phyloP scores from a whole-genome alignment of 2,113 vertebrate genomes.

The Donacobius atricapilla region DNA sequence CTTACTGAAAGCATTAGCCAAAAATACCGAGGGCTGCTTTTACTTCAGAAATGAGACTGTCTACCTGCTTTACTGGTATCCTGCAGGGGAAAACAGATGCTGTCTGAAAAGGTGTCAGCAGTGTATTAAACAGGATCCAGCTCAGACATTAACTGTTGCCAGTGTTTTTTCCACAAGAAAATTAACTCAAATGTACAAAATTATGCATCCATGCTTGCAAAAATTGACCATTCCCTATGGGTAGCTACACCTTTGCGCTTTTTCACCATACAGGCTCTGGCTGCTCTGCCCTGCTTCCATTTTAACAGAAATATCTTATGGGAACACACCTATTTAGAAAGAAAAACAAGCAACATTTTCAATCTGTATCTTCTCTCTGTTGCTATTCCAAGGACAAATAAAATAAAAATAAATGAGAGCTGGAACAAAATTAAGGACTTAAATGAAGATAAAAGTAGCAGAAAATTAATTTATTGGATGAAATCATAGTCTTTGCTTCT shows the following conservation, averaged over 20 bases:
- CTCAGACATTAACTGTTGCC: constrained; percentile 29
- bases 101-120: constrained; percentile 55
- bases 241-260: background rate
- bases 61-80: constrained; percentile 54
- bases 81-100: constrained; percentile 64
- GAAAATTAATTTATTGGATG: background rate
- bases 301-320: background rate
- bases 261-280: background rate
- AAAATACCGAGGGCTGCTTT: background rate
- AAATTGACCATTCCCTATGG: background rate
- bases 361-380: background rate
- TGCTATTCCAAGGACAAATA: background rate
- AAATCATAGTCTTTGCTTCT: background rate
- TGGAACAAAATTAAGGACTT: background rate
- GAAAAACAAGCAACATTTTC: background rate
- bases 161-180: background rate
- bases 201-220: background rate
- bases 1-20: background rate
- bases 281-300: background rate
- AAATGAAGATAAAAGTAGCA: background rate
- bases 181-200: constrained; percentile 16
- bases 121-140: constrained; percentile 37
- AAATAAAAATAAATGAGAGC: background rate
- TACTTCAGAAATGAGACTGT: constrained; percentile 14
- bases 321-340: background rate